Base-by-base conservation (phyloP, 2,888 invertebrate genomes). In the Netelia virgata region DNA sequence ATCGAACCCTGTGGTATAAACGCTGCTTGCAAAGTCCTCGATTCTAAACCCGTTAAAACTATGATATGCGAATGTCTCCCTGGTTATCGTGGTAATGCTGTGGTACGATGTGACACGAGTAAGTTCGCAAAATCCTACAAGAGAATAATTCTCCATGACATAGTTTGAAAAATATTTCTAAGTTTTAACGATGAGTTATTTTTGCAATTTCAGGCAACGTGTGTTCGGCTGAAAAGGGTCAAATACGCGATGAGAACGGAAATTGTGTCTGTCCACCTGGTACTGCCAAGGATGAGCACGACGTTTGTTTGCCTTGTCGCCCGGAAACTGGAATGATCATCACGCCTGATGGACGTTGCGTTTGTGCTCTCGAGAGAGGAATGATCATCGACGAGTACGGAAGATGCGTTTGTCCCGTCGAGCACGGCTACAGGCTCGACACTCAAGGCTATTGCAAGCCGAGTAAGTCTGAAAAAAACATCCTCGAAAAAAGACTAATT, bases 21-120 rank as follows among this genome's bases (percentile, higher is more conserved):
- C 91, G 96, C 97, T 0, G 95, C 96, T 82, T 98, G 98, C 91
- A 96, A 95, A 84, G 96, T 97, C 1, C 94, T 97, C 47, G 97
- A 98, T 91, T 97, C 98, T 0, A 94, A 96, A 70, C 97, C 98
- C 10, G 96, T 98, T 0, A 95, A 97, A 91, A 98, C 98, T 9
- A 97, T 98, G 97, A 96, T 97, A 85, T 98, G 98, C 91, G 97
- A 97, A 93, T 98, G 98, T 92, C 92, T 96, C 63, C 96, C 97
- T 50, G 98, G 98, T 84, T 98, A 96, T 92, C 96, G 96, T 93
- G 98, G 98, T 92, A 97, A 98, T 92, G 98, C 98, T 20, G 96
- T 97, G 9, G 95, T 97, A 10, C 96, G 96, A 91, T 98, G 98
- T 91, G 96, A 97, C 89, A 96, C 95, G 94, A 95, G 97, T 96